Evolutionary conservation across 2,797 vertebrate species (phyloP).

Genomic region (Gephyroberyx darwinii): DNA sequence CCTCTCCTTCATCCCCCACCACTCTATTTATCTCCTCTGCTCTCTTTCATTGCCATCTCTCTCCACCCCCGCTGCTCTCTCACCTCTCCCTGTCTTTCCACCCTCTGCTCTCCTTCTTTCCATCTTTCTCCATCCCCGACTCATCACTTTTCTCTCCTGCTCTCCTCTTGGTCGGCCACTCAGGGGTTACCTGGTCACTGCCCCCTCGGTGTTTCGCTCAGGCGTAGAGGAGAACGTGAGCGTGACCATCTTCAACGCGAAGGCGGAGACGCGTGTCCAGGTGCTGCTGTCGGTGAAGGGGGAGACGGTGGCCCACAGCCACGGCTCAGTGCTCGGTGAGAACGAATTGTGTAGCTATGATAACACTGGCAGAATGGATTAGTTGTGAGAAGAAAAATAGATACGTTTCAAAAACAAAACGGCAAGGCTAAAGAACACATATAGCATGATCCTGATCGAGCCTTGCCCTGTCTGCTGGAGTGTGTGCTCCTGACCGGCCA

Average conservation of each 20-base stretch:
- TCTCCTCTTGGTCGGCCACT: conserved; percentile 20
- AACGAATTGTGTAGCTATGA: conserved; percentile 24
- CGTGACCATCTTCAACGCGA: conserved; percentile 89
- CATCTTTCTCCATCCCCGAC: background rate
- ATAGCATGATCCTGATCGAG: background rate
- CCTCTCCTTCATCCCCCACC: background rate
- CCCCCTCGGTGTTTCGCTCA: conserved; percentile 89
- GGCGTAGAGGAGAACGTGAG: conserved; percentile 91
- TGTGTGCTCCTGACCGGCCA: conserved; percentile 20
- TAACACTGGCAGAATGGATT: conserved; percentile 27
- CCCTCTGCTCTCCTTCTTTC: conserved; percentile 25
- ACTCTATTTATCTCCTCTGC: background rate
- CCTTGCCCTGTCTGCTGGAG: conserved; percentile 9
- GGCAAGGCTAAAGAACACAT: conserved; percentile 3
- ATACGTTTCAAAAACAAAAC: background rate
- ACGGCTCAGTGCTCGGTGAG: conserved; percentile 87
- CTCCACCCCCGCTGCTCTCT: background rate
- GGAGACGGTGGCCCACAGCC: conserved; percentile 84
- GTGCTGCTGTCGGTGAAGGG: conserved; percentile 90
- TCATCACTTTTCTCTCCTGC: background rate
- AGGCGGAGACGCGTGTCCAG: conserved; percentile 87
- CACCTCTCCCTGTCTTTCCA: background rate
- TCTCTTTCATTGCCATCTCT: background rate
- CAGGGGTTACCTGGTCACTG: conserved; percentile 91
- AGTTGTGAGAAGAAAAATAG: conserved; percentile 15